Percentiles rank a stretch among this genome's conserved stretches.
These are phyloP conservation scores for Temnothorax ravouxi DNA, from an alignment of 2,888 invertebrate species.

Conservation along the genomic window DNA sequence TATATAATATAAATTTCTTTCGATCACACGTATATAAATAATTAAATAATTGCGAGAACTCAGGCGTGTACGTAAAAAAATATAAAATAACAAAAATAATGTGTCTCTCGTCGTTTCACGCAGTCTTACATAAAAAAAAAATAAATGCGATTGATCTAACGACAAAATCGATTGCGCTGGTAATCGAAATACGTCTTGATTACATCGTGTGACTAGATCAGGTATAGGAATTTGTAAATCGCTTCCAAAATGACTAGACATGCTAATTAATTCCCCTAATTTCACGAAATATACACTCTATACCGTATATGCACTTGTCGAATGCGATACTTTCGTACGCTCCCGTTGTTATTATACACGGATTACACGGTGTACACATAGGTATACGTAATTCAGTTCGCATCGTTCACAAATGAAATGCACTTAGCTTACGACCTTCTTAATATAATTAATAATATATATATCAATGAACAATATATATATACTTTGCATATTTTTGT, in stretches of 20 bases:
- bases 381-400: conserved; percentile 58
- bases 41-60: conserved; percentile 60
- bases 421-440: conserved; percentile 62
- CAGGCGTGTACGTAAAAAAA: conserved; percentile 24
- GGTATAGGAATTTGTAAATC: conserved; percentile 79
- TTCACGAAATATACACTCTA: conserved; percentile 62
- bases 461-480: conserved; percentile 77
- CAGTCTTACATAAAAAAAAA: conserved; percentile 68
- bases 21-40: conserved; percentile 54
- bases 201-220: conserved; percentile 81
- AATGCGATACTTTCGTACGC: conserved; percentile 51
- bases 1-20: background rate
- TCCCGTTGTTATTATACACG: conserved; percentile 75
- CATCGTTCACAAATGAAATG: conserved; percentile 72
- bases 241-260: conserved; percentile 83
- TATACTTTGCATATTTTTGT: conserved; percentile 69
- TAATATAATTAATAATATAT: conserved; percentile 73
- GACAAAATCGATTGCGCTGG: conserved; percentile 59
- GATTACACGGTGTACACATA: conserved; percentile 61
- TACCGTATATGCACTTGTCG: conserved; percentile 53
- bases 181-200: conserved; percentile 61
- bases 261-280: conserved; percentile 69
- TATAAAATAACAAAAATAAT: conserved; percentile 61
- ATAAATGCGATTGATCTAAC: conserved; percentile 67
- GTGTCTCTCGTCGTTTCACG: conserved; percentile 45